Conservation (phyloP, 2,888 invertebrate species). For the Philereme transversata region DNA sequence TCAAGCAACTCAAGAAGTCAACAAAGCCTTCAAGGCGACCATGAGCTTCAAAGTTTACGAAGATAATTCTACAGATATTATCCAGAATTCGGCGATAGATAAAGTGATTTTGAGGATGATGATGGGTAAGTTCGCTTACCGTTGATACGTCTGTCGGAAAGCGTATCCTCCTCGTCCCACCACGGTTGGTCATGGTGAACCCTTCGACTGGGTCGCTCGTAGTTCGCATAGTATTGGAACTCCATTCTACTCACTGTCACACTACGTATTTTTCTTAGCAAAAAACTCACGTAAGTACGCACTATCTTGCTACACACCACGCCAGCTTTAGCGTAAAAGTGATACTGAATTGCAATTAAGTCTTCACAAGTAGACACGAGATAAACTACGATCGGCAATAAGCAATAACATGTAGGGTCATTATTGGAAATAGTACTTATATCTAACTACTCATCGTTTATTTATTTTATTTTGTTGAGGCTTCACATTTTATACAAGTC, state of each 20-base stretch:
- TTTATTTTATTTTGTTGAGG: neutral
- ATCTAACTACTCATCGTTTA: neutral
- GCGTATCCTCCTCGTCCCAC: conserved; percentile 78
- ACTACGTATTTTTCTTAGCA: conserved; percentile 39
- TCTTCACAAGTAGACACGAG: conserved; percentile 64
- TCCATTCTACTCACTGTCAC: conserved; percentile 61
- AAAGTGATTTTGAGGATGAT: neutral
- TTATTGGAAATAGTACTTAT: conserved; percentile 35
- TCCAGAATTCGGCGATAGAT: no score
- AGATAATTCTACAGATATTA: no score
- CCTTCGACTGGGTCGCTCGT: conserved; percentile 59
- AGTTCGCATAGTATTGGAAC: conserved; percentile 76
- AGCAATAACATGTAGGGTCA: conserved; percentile 57
- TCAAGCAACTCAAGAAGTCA: conserved; percentile 11
- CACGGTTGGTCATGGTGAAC: conserved; percentile 68
- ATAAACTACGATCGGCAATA: conserved; percentile 65
- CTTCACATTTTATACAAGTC: neutral
- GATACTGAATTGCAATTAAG: conserved; percentile 70
- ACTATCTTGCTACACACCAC: conserved; percentile 51
- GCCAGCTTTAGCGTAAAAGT: conserved; percentile 59
- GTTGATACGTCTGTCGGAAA: conserved; percentile 71
- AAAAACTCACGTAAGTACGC: conserved; percentile 41
- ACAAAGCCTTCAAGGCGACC: conserved; percentile 8
- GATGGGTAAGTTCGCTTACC: conserved; percentile 53
- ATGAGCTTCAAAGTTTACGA: conserved; percentile 8